These are phyloP conservation scores for Vimba vimba DNA, from an alignment of 2,113 vertebrate genomes.

Conservation along the genomic window DNA sequence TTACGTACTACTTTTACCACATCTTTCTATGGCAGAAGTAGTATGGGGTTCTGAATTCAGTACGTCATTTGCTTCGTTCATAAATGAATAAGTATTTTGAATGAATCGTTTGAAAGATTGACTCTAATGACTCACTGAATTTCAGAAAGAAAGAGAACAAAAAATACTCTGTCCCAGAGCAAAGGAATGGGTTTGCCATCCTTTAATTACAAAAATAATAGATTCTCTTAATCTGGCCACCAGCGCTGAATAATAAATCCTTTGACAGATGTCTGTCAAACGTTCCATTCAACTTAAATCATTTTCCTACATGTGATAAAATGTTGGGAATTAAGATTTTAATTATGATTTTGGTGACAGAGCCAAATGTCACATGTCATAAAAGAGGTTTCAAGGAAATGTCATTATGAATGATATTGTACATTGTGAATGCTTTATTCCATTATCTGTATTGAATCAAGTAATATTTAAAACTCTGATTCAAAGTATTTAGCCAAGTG, in stretches of 20 bases:
- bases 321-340: background rate
- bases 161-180: background rate
- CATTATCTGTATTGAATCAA: conserved; percentile 4
- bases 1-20: no score
- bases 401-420: background rate
- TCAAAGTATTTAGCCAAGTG: background rate
- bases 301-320: conserved; percentile 3
- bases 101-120: no score
- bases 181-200: background rate
- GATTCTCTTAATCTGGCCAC: background rate
- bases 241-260: background rate
- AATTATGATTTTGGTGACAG: conserved; percentile 6
- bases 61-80: no score
- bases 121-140: no score
- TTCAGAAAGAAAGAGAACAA: background rate
- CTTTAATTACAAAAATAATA: background rate
- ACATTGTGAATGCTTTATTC: background rate
- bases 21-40: no score
- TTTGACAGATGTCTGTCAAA: background rate
- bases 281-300: background rate
- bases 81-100: no score
- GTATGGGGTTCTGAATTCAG: no score
- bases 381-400: background rate
- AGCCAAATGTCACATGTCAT: background rate
- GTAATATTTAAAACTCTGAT: background rate